These are phyloP conservation scores for Catharus minimus DNA, from an alignment of 2,113 vertebrate species.

Conservation along the genomic window DNA sequence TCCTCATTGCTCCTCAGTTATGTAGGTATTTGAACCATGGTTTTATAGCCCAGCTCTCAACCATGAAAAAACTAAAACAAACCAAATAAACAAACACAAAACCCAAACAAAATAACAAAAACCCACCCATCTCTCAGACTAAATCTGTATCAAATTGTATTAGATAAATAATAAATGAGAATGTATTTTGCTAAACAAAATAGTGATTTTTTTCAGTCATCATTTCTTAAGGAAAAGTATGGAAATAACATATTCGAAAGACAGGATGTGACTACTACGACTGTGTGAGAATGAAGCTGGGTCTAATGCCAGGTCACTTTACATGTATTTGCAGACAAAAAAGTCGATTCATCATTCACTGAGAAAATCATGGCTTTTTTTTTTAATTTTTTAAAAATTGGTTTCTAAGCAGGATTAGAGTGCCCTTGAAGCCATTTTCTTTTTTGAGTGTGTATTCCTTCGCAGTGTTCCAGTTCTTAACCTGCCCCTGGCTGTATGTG, in stretches of 20 bases:
- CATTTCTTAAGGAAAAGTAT: not conserved
- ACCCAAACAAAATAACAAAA: not conserved
- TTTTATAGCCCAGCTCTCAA: not conserved
- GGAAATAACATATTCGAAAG: not conserved
- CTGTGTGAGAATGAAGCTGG: not conserved
- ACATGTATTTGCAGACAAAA: not conserved
- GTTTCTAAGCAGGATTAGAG: not conserved
- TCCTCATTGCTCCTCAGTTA: not conserved
- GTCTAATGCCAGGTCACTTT: not conserved
- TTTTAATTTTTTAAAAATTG: not conserved
- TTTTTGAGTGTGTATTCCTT: not conserved
- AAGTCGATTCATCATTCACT: not conserved
- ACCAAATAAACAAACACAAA: not conserved
- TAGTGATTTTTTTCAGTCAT: rapidly evolving
- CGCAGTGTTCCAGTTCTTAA: not conserved
- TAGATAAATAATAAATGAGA: not conserved
- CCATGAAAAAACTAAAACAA: not conserved
- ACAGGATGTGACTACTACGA: not conserved
- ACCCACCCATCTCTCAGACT: not conserved
- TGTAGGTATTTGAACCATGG: not conserved
- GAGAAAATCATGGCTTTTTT: not conserved
- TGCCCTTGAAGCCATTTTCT: not conserved
- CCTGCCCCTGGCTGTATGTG: not conserved
- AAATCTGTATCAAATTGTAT: not conserved
- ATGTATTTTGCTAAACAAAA: not conserved